Evolutionary conservation across 1,140 invertebrate species (phyloP), one percentile per base, ranked within the genome.

Genomic region (Meloidogyne hapla): DNA sequence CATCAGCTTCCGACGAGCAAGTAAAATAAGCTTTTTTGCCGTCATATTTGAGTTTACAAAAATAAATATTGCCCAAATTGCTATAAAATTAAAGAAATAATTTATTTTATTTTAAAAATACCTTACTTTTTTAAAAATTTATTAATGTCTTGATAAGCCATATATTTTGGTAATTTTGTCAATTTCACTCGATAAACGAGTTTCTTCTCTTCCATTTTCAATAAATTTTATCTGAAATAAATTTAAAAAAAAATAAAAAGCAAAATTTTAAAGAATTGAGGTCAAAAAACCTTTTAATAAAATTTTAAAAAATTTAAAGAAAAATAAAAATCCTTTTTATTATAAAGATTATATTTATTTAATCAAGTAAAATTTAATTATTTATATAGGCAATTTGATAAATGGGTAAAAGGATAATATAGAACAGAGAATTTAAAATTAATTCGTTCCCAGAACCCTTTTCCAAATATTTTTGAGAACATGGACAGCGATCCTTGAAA

Each of bases 71-170:
- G 18, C 33, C 25, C 6, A 77, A 45, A 61, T n/a, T 56, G 26
- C 77, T 78, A 23, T 10, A 77, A 63, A 77, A 38, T 15, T 18
- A 26, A 72, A 65, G 5, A 23, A 61, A 61, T 45, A 5, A 15
- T 28, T 56, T 56, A 56, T 18, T 18, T 48, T 18, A 48, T 18
- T 48, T 15, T 2, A 48, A 48, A n/a, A 21, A 56, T n/a, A 6
- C 18, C 61, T 21, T 48, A 78, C 77, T 25, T 69, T 8, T 73
- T 33, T 6, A 78, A n/a, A 48, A 78, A 78, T 26, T 78, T 77
- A 26, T 69, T 76, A 15, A 78, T 9, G 18, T 18, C 68, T 71
- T 76, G 5, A 38, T 15, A 48, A 69, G 25, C 25, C 48, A 69
- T 25, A 62, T 38, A 38, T 45, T 23, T 61, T 23, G 77, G 76